A percentile compares a stretch with the other conserved stretches of the same genome.
phyloP scores from a whole-genome alignment of 2,888 invertebrate species.

The Tipula confusa region DNA sequence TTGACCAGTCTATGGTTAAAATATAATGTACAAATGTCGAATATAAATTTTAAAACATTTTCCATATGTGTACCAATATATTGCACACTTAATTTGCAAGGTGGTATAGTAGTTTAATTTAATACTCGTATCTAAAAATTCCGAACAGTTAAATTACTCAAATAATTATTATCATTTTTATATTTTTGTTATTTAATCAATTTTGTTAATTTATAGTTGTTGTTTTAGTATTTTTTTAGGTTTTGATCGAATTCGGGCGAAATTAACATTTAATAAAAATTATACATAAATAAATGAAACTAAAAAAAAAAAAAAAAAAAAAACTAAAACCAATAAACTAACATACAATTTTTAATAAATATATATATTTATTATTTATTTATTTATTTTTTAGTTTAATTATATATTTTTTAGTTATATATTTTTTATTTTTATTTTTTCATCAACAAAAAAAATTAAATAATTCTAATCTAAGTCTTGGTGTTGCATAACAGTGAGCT shows the following conservation, averaged over 20 bases:
- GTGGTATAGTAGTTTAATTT: neutral
- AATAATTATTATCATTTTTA: neutral
- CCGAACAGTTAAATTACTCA: neutral
- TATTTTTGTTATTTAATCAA: neutral
- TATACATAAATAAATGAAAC: too few species aligned
- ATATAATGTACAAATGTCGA: neutral
- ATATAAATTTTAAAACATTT: neutral
- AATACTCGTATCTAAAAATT: neutral
- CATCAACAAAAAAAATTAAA: slow-evolving; percentile 27
- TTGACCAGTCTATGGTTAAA: neutral
- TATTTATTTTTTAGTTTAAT: slow-evolving; percentile 25
- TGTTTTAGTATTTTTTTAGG: neutral
- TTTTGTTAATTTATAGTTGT: neutral
- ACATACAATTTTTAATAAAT: neutral
- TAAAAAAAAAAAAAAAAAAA: neutral
- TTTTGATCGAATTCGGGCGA: neutral
- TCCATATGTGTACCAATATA: neutral
- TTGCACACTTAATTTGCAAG: neutral
- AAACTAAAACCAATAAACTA: neutral
- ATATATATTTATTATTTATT: slow-evolving; percentile 27
- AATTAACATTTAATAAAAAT: neutral
- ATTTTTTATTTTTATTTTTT: neutral
- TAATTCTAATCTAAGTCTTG: slow-evolving; percentile 32
- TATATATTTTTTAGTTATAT: neutral
- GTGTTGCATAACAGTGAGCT: slow-evolving; percentile 32